These are phyloP conservation scores for Physella acuta DNA, from an alignment of 1,140 invertebrate species.

Conservation along the genomic window DNA sequence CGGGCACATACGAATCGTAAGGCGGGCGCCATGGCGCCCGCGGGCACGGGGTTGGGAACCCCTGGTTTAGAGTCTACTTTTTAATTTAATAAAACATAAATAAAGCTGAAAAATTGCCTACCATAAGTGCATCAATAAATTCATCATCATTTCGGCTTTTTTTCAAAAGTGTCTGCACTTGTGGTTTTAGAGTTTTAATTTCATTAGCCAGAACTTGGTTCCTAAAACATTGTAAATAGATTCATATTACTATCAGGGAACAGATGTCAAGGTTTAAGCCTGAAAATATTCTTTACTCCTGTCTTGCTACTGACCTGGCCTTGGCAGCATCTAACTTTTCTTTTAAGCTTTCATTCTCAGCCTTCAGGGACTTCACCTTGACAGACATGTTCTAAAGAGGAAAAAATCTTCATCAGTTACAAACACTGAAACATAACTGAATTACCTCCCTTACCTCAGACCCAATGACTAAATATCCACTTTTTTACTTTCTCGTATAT, in stretches of 20 bases:
- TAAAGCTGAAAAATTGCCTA: slow-evolving; percentile 33
- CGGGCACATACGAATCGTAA: no score
- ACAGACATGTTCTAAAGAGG: not conserved
- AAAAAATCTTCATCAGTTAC: not conserved
- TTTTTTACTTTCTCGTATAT: no score
- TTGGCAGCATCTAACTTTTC: slow-evolving; percentile 56
- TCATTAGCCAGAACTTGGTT: slow-evolving; percentile 54
- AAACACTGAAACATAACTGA: no score
- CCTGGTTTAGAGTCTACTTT: no score
- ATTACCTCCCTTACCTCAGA: no score
- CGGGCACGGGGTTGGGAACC: no score
- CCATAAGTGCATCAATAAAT: slow-evolving; percentile 53
- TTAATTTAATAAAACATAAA: no score
- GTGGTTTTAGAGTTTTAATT: slow-evolving; percentile 48
- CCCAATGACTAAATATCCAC: no score
- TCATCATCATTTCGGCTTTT: slow-evolving; percentile 59
- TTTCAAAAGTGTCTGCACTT: slow-evolving; percentile 51
- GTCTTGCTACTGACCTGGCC: slow-evolving; percentile 47
- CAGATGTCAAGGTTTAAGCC: not conserved
- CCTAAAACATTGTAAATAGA: slow-evolving; percentile 36
- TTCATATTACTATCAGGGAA: not conserved
- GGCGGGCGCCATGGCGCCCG: no score
- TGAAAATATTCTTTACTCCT: not conserved
- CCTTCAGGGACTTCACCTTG: slow-evolving; percentile 52
- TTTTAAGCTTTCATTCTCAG: slow-evolving; percentile 52